Evolutionary conservation across 2,888 invertebrate species (phyloP).

Genomic region (Aspidiotus rigidus): DNA sequence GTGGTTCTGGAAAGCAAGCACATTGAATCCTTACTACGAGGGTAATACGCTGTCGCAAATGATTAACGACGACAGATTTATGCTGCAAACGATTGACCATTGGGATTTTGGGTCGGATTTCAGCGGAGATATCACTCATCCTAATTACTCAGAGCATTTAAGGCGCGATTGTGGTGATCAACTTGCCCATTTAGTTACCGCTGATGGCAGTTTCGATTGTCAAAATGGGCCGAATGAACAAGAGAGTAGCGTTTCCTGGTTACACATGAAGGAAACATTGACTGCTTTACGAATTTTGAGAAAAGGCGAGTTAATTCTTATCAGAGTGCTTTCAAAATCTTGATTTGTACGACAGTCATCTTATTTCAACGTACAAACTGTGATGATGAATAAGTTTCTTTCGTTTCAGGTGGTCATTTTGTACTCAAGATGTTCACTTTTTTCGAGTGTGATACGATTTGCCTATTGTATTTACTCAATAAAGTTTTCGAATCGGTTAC

Average conservation of each 20-base stretch:
- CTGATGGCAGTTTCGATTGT: slow-evolving; percentile 91
- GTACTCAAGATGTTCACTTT: slow-evolving; percentile 84
- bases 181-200: slow-evolving; percentile 58
- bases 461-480: slow-evolving; percentile 67
- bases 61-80: slow-evolving; percentile 78
- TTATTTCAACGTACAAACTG: no score
- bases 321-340: not conserved
- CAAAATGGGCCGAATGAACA: slow-evolving; percentile 75
- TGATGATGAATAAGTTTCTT: slow-evolving; percentile 18
- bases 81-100: slow-evolving; percentile 61
- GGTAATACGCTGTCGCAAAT: slow-evolving; percentile 61
- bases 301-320: slow-evolving; percentile 18
- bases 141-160: slow-evolving; percentile 44
- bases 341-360: not conserved
- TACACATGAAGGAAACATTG: slow-evolving; percentile 67
- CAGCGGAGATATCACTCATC: slow-evolving; percentile 72
- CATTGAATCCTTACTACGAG: slow-evolving; percentile 86
- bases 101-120: slow-evolving; percentile 83
- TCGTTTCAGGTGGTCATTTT: slow-evolving; percentile 59
- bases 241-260: slow-evolving; percentile 63
- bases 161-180: not conserved
- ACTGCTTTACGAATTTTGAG: slow-evolving; percentile 41
- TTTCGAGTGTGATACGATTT: slow-evolving; percentile 72
- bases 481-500: slow-evolving; percentile 63
- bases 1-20: slow-evolving; percentile 81